Evolutionary conservation across 1,140 invertebrate genomes (phyloP), one percentile per base, ranked within the genome.

Genomic region (Argopecten irradians): DNA sequence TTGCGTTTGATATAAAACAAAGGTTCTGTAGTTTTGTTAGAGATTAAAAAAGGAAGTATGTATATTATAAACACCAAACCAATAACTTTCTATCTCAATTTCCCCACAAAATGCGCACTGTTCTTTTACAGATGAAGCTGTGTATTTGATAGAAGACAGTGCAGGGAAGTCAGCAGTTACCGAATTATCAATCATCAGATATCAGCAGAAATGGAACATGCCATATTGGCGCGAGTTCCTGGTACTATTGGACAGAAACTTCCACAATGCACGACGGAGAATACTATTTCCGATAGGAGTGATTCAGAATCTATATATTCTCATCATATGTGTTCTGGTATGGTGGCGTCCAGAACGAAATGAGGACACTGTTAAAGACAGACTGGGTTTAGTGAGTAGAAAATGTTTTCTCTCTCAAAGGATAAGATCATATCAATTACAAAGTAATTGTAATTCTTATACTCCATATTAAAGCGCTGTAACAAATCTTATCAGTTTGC

Each of bases 191-290:
- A n/a, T n/a, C 1, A 71, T 5, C 0, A 71, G 5, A 28, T n/a
- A 28, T n/a, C n/a, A 16, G 2, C 55, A 71, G 16, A n/a, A n/a
- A n/a, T 71, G 55, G 55, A 71, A n/a, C n/a, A 2, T n/a, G 22
- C 55, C 55, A 71, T 71, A 71, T 71, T 71, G 55, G 22, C 55
- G 16, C 55, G 55, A 71, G 16, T 71, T 71, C 55, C 55, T 71
- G 22, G n/a, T 71, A 71, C 28, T 71, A 71, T n/a, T 71, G 28
- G 55, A n/a, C 22, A 1, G 97, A 28, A 90, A 90, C 43, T 88
- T 90, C 34, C 43, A 86, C 36, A 88, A 88, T 88, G 87, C 89
- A 19, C 71, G 89, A 32, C 87, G 89, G n/a, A 7, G 89, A 32
- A 88, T 90, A 34, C n/a, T 90, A 11, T 83, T 84, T 55, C 89